These are phyloP conservation scores for Pterostichus niger DNA, from an alignment of 2,888 invertebrate genomes.

Conservation along the genomic window DNA sequence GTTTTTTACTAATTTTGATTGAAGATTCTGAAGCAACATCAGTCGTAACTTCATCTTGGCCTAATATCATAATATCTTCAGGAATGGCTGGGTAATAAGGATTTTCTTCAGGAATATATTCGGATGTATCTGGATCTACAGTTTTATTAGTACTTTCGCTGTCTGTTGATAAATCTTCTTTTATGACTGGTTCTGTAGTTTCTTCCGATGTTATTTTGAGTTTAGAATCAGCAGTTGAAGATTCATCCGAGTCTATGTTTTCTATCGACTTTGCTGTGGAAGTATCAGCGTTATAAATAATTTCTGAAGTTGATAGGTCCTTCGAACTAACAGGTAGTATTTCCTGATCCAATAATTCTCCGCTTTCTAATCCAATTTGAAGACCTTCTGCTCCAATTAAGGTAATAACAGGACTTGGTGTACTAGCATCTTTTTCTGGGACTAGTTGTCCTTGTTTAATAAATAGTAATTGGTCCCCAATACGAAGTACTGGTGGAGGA, in stretches of 20 bases:
- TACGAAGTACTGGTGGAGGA: slow-evolving; percentile 75
- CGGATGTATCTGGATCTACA: slow-evolving; percentile 54
- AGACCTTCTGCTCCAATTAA: slow-evolving; percentile 77
- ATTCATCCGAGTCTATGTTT: no score
- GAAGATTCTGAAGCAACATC: no score
- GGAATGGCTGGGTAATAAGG: slow-evolving; percentile 80
- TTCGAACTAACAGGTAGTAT: no score
- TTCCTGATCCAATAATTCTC: slow-evolving; percentile 72
- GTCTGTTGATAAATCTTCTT: no score
- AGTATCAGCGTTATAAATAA: no score
- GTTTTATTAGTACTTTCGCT: neutral
- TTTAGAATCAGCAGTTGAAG: neutral
- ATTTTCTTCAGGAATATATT: slow-evolving; percentile 74
- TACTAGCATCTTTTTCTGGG: slow-evolving; percentile 74
- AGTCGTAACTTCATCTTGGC: slow-evolving; percentile 68
- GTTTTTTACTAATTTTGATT: neutral
- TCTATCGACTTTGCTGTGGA: no score
- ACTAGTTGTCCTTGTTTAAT: slow-evolving; percentile 74
- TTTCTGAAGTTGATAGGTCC: neutral
- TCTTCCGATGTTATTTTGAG: neutral
- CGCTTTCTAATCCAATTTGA: slow-evolving; percentile 75
- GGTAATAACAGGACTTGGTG: slow-evolving; percentile 75
- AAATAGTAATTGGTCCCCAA: slow-evolving; percentile 75
- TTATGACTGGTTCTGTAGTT: slow-evolving; percentile 25
- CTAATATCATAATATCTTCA: slow-evolving; percentile 77